Evolutionary conservation across 1,140 invertebrate species (phyloP).

Genomic region (Drosophila malerkotliana): DNA sequence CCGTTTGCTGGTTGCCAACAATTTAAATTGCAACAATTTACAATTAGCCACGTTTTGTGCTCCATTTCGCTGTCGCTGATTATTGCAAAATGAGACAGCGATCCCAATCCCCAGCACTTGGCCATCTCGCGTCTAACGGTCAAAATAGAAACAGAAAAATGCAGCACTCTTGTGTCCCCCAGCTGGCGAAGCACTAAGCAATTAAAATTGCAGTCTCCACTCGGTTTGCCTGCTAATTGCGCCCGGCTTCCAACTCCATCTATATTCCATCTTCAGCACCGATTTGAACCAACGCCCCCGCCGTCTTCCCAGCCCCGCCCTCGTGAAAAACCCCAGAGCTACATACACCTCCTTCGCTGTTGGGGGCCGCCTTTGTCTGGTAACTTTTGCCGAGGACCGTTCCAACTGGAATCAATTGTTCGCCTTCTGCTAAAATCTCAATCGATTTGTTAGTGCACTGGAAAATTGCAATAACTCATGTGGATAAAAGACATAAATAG

Average conservation of each 20-base stretch:
- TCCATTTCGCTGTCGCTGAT: slow-evolving; percentile 74
- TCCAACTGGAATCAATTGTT: slow-evolving; percentile 51
- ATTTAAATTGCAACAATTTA: slow-evolving; percentile 82
- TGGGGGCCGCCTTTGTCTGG: slow-evolving; percentile 49
- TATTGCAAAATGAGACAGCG: slow-evolving; percentile 65
- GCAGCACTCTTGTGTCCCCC: slow-evolving; percentile 37
- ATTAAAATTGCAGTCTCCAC: slow-evolving; percentile 67
- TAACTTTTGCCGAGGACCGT: slow-evolving; percentile 24
- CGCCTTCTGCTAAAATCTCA: slow-evolving; percentile 31
- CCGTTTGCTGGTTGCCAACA: slow-evolving; percentile 63
- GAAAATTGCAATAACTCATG: background rate
- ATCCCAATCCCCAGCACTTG: slow-evolving; percentile 35
- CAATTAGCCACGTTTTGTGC: slow-evolving; percentile 81
- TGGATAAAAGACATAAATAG: background rate
- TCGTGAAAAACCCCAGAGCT: background rate
- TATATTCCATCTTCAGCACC: slow-evolving; percentile 3
- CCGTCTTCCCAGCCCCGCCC: background rate
- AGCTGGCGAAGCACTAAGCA: slow-evolving; percentile 48
- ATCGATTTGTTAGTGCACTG: slow-evolving; percentile 41
- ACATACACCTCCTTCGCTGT: slow-evolving; percentile 2
- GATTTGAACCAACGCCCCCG: slow-evolving; percentile 2
- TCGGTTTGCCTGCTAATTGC: slow-evolving; percentile 53
- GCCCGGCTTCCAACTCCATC: slow-evolving; percentile 32
- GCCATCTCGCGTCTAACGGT: slow-evolving; percentile 64
- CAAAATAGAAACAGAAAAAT: slow-evolving; percentile 31